Percentiles rank a stretch among this genome's conserved stretches.
Evolutionary conservation across 2,113 vertebrate species (phyloP).

Genomic region (Spizaetus ornatus): DNA sequence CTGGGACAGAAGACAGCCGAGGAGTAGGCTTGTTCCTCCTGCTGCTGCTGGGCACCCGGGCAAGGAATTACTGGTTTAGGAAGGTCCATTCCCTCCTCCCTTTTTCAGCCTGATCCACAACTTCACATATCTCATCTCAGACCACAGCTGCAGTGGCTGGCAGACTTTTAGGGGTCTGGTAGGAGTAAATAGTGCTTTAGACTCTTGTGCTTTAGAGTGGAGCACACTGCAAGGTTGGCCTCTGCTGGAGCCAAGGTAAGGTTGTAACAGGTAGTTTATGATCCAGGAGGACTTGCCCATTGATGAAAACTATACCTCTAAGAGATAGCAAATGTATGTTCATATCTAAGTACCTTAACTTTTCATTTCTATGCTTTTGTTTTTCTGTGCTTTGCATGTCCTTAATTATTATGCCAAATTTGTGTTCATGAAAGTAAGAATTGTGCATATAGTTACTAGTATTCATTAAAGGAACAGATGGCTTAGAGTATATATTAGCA

Average conservation of each 20-base stretch:
- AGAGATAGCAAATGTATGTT: not conserved
- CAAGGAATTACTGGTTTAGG: not conserved
- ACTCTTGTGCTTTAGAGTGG: not conserved
- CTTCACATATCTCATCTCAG: not conserved
- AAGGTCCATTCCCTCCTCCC: not conserved
- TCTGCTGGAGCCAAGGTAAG: not conserved
- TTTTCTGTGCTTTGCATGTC: not conserved
- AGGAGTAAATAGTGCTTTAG: not conserved
- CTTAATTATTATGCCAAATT: not conserved
- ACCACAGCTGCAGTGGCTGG: not conserved
- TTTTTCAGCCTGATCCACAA: not conserved
- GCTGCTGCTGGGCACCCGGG: not conserved
- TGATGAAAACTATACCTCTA: not conserved
- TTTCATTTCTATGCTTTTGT: not conserved
- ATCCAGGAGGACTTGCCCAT: not conserved
- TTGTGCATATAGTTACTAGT: not conserved
- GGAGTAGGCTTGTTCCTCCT: not conserved
- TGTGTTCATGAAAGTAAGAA: not conserved
- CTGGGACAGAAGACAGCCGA: not conserved
- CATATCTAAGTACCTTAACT: not conserved
- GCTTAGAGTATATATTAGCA: conserved; percentile 22
- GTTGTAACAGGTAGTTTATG: not conserved
- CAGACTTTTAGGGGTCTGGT: not conserved
- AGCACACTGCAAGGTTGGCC: not conserved
- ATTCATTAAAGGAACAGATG: not conserved